Percentiles rank a stretch among this genome's conserved stretches.
These are phyloP conservation scores for Aphaenogaster rudis DNA, from an alignment of 1,140 invertebrate genomes.

Conservation along the genomic window DNA sequence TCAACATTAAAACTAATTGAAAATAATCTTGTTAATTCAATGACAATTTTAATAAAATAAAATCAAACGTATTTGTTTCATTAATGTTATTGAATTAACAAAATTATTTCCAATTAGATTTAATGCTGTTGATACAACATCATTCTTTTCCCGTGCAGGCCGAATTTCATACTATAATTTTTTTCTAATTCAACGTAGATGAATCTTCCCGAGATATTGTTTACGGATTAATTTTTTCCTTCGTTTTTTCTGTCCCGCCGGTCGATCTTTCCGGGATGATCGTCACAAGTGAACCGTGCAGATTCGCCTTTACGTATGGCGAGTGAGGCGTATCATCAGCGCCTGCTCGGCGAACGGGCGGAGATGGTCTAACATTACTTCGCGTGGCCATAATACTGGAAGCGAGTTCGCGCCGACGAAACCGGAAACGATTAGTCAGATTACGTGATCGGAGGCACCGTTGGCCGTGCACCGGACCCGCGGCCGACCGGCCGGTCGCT, in stretches of 20 bases:
- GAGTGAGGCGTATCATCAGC: conserved; percentile 70
- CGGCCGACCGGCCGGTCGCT: conserved; percentile 58
- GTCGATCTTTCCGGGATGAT: background rate
- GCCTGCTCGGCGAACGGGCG: conserved; percentile 57
- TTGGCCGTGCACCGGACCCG: conserved; percentile 47
- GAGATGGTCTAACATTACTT: conserved; percentile 72
- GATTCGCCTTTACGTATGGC: conserved; percentile 20
- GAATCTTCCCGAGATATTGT: background rate
- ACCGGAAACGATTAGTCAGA: conserved; percentile 82
- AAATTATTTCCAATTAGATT: no score
- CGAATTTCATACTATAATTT: background rate
- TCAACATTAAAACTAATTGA: no score
- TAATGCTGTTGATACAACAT: no score
- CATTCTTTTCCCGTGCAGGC: no score
- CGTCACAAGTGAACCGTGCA: conserved; percentile 34
- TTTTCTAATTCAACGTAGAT: background rate
- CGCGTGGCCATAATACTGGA: conserved; percentile 81
- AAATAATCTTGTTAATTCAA: no score
- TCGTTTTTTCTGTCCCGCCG: background rate
- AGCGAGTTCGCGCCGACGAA: conserved; percentile 73
- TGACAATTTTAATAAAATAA: no score
- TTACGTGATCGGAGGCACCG: conserved; percentile 80
- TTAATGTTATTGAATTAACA: no score
- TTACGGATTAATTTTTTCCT: background rate
- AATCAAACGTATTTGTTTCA: no score